These are phyloP conservation scores for Bothrops jararaca DNA, from an alignment of 2,113 vertebrate genomes.

Conservation along the genomic window DNA sequence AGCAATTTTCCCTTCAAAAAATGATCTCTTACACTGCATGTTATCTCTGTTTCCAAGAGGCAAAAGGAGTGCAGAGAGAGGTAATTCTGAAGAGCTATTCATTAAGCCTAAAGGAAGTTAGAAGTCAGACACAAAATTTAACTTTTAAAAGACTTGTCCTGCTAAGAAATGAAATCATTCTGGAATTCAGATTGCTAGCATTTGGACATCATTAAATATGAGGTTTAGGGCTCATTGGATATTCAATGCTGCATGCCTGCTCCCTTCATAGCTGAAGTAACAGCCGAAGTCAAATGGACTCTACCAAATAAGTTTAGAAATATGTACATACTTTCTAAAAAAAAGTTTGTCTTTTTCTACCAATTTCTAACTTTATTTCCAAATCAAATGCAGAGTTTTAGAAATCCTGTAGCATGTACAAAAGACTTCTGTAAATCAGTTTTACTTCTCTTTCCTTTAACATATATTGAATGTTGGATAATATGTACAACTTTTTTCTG, in stretches of 20 bases:
- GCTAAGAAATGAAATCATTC: neutral
- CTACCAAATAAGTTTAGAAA: slow-evolving; percentile 8
- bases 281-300: slow-evolving; percentile 48
- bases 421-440: slow-evolving; percentile 46
- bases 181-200: slow-evolving; percentile 20
- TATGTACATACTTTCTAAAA: slow-evolving; percentile 14
- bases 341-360: slow-evolving; percentile 23
- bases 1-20: slow-evolving; percentile 2
- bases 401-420: slow-evolving; percentile 46
- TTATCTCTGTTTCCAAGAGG: neutral
- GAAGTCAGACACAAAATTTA: neutral
- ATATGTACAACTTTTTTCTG: slow-evolving; percentile 51
- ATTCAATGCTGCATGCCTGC: slow-evolving; percentile 49
- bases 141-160: neutral
- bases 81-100: slow-evolving; percentile 29
- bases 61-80: neutral
- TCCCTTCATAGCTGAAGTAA: slow-evolving; percentile 44
- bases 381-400: slow-evolving; percentile 43
- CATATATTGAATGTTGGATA: slow-evolving; percentile 36
- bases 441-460: slow-evolving; percentile 38
- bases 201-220: slow-evolving; percentile 49
- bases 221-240: slow-evolving; percentile 37
- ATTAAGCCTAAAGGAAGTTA: neutral
- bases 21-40: neutral
- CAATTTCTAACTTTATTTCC: slow-evolving; percentile 34